Conservation (phyloP, 2,888 invertebrate species). For the Caenorhabditis sp. region DNA sequence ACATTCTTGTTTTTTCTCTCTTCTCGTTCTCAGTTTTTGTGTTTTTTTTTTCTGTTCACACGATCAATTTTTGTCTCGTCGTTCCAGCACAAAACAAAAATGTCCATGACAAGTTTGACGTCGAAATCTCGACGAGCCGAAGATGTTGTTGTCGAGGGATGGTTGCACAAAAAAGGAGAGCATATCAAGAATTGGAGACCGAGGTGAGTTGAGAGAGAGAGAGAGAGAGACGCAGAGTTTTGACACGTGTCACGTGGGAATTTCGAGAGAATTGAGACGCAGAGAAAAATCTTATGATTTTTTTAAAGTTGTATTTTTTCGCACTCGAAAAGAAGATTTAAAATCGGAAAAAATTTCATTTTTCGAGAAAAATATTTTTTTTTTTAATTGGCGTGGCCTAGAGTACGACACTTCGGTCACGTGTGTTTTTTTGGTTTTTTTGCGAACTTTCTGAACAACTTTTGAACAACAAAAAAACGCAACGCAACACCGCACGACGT, state of each 20-base stretch:
- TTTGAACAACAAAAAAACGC: no score
- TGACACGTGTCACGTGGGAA: no score
- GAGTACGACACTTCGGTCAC: no score
- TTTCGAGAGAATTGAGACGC: not conserved
- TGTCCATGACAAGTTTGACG: conserved; percentile 58
- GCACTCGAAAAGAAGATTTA: no score
- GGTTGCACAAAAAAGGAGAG: conserved; percentile 93
- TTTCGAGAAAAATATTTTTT: no score
- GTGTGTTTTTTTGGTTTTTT: no score
- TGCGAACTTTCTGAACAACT: no score
- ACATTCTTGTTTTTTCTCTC: not conserved
- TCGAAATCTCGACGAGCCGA: conserved; percentile 47
- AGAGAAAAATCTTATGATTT: not conserved
- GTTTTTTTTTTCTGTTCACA: not conserved
- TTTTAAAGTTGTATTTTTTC: not conserved
- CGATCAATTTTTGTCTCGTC: no score
- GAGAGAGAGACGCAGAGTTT: no score
- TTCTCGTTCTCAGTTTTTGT: not conserved
- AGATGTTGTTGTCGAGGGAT: conserved; percentile 87
- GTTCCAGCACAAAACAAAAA: conserved; percentile 15
- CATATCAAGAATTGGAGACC: conserved; percentile 98
- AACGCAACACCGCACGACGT: no score
- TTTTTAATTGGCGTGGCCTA: no score
- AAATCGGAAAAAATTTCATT: no score
- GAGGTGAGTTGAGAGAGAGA: conserved; percentile 73